Base-by-base conservation (phyloP, 2,888 invertebrate species). In the Megastigmus dorsalis region DNA sequence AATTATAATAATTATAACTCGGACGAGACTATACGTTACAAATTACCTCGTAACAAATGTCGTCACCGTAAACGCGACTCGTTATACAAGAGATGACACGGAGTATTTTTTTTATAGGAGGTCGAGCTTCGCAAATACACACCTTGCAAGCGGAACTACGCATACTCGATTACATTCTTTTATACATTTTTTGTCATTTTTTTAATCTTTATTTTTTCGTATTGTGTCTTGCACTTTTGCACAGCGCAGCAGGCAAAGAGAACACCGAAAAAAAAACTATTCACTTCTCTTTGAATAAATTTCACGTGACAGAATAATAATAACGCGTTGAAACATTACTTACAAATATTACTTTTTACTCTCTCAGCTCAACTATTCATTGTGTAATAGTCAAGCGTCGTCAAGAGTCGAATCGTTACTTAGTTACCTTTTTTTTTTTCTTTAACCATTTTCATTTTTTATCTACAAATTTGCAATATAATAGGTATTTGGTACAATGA, bases 381-480 rank as follows among this genome's bases (percentile, higher is more conserved):
- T 68, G 57, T 41, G 65, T 54, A 62, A 66, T 55, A 55, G 60
- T 54, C 54, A 43, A 70, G 69, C 69, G 6, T 73, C 69, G 60
- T 69, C 66, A 73, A 76, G 76, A 76, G 73, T 33, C 45, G 36
- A 66, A 60, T 73, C 15, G 5, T 69, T 59, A 65, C 6, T 57
- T 50, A 68, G n/a, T 63, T 59, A 57, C 67, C 28, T 48, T 18
- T 48, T 67, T 60, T 65, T 60, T 75, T 68, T 65, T 60, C 72
- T 68, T 62, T 33, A 68, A 66, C 30, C 38, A 43, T 69, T 68
- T 62, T 41, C 57, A 41, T 74, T 52, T 74, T 75, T 72, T 79
- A 79, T 79, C 79, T 79, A 80, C 79, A 77, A 78, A 77, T 77
- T 80, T 79, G 73, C 75, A 77, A 78, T 78, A 62, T 45, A 52